Evolutionary conservation across 2,797 vertebrate genomes (phyloP), one percentile per base, ranked within the genome.

Genomic region (Fistularia tabacaria): DNA sequence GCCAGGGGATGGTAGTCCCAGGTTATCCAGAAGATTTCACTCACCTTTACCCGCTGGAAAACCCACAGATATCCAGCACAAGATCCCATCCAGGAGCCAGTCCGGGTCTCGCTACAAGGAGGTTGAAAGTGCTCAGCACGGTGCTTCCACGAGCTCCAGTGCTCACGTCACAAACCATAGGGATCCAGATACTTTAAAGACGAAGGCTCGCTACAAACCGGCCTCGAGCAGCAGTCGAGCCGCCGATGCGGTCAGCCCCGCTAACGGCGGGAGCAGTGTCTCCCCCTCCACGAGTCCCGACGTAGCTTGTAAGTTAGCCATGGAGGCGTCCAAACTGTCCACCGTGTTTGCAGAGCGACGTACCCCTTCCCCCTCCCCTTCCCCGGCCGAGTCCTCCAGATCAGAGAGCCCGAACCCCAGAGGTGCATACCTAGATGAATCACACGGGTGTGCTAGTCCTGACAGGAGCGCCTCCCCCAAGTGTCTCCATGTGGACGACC

Each of bases 11-110:
- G 71, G 84, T 36, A 77, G 80, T 57, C 70, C 77, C 1, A 74
- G 62, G 43, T 49, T 77, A 36, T 52, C 74, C 6, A 71, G 46
- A 59, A 87, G 67, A 38, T 81, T 81, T 56, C 76, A 73, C 7
- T 66, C 82, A 5, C 65, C 62, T 46, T 79, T 91, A 66, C 88
- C 84, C 36, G 76, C 86, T 0, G 85, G 87, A 12, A 86, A 73
- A 54, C 81, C 89, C 14, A 88, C 89, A 9, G 84, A 81, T 57
- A 89, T 91, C 49, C 88, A 88, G 63, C 86, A 90, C 10, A 65
- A 87, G 36, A 49, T 85, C 14, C 80, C 82, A 49, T 37, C 53
- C 39, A 54, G 54, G 54, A 68, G 50, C 11, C 52, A 62, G n/a
- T 36, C 63, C n/a, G 64, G 38, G 43, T 49, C 36, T 11, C 59